phyloP scores from a whole-genome alignment of 2,113 vertebrate species.

The Ondatra zibethicus region DNA sequence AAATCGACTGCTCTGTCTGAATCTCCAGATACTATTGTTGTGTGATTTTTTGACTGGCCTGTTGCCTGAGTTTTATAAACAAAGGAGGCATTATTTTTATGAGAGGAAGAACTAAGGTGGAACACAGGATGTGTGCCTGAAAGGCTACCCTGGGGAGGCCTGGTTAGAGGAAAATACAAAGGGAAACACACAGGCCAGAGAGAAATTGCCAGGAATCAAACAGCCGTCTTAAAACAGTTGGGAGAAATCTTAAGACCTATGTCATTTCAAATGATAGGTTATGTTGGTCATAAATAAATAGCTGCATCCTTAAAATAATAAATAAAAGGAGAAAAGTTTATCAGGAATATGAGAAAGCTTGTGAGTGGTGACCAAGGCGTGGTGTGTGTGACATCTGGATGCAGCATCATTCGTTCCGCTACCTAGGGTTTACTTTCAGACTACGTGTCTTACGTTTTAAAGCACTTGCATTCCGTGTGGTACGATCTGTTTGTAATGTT shows the following conservation, averaged over 20 bases:
- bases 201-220: slow-evolving; percentile 70
- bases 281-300: slow-evolving; percentile 62
- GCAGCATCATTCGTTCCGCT: slow-evolving; percentile 79
- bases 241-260: slow-evolving; percentile 60
- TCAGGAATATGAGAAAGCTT: slow-evolving; percentile 38
- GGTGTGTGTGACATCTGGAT: slow-evolving; percentile 62
- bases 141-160: slow-evolving; percentile 89
- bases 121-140: slow-evolving; percentile 86
- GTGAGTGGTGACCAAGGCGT: slow-evolving; percentile 22
- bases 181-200: slow-evolving; percentile 41
- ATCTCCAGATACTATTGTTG: slow-evolving; percentile 82
- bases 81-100: slow-evolving; percentile 87
- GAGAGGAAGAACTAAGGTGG: slow-evolving; percentile 79
- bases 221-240: slow-evolving; percentile 68
- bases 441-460: slow-evolving; percentile 88
- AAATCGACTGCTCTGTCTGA: slow-evolving; percentile 85
- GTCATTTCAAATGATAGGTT: slow-evolving; percentile 48
- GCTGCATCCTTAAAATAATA: slow-evolving; percentile 62
- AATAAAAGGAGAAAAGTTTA: slow-evolving; percentile 32
- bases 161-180: slow-evolving; percentile 65
- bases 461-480: slow-evolving; percentile 95
- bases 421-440: slow-evolving; percentile 91
- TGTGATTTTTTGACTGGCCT: slow-evolving; percentile 88
- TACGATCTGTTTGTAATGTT: slow-evolving; percentile 97
- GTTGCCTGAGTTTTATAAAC: slow-evolving; percentile 88